Conservation (phyloP, 2,113 vertebrate species). For the Columbina picui region DNA sequence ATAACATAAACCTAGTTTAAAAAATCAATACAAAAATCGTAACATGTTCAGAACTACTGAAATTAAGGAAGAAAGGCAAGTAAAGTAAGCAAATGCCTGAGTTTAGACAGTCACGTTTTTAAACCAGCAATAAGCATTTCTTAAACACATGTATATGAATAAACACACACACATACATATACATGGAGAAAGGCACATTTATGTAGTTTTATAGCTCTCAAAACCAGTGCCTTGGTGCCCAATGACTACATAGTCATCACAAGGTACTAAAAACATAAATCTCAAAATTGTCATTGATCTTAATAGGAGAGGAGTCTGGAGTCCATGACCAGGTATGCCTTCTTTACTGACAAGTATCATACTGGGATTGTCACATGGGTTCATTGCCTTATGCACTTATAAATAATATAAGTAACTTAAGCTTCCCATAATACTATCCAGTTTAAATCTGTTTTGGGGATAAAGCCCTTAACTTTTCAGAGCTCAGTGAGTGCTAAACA, state of each 20-base stretch:
- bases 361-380: not conserved
- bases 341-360: not conserved
- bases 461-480: not conserved
- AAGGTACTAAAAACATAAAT: not conserved
- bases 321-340: rapidly evolving
- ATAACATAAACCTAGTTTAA: not conserved
- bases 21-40: not conserved
- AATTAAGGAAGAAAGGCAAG: not conserved
- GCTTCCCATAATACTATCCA: not conserved
- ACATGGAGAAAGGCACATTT: rapidly evolving
- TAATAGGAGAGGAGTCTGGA: not conserved
- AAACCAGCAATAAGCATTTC: not conserved
- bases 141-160: not conserved
- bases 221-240: not conserved
- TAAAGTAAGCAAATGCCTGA: not conserved
- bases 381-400: not conserved
- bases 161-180: not conserved
- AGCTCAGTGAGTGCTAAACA: not conserved
- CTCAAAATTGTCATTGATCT: not conserved
- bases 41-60: not conserved
- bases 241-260: not conserved
- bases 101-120: not conserved
- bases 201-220: not conserved
- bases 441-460: not conserved
- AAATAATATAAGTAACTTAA: not conserved